A percentile compares a stretch with the other conserved stretches of the same genome.
phyloP scores from a whole-genome alignment of 92 coral and sea anemone species.

The Ricordea florida region DNA sequence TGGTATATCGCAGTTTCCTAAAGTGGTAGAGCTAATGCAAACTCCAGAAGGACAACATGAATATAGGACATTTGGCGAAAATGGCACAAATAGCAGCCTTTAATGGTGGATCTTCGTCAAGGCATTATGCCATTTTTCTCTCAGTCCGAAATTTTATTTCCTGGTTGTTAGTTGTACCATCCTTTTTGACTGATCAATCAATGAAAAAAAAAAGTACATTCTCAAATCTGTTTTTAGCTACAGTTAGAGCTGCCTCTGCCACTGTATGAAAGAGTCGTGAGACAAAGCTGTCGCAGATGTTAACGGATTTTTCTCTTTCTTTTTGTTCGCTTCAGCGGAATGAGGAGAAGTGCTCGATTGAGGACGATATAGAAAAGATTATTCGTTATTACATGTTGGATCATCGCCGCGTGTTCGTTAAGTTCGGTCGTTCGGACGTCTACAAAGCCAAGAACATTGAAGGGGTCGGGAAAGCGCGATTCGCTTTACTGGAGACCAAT shows the following conservation, averaged over 20 bases:
- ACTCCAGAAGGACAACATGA: too few species aligned
- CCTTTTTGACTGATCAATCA: too few species aligned
- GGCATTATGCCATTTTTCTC: too few species aligned
- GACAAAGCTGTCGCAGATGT: neutral
- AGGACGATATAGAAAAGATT: constrained; percentile 77
- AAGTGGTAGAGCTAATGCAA: too few species aligned
- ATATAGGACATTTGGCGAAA: too few species aligned
- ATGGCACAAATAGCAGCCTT: too few species aligned
- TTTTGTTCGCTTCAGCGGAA: constrained; percentile 62
- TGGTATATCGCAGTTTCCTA: too few species aligned
- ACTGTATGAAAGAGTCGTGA: neutral
- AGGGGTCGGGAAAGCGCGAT: constrained; percentile 67
- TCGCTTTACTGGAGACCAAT: constrained; percentile 83
- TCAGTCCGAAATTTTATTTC: too few species aligned
- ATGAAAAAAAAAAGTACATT: too few species aligned
- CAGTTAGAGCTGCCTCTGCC: too few species aligned
- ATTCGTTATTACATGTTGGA: constrained; percentile 81
- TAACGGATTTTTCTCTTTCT: neutral
- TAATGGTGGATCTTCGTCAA: too few species aligned
- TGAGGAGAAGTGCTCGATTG: constrained; percentile 56
- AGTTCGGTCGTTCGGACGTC: constrained; percentile 62
- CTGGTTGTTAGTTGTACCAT: too few species aligned
- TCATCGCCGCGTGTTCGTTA: constrained; percentile 94
- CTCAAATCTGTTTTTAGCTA: neutral
- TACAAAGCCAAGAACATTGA: constrained; percentile 70